Evolutionary conservation across 2,797 vertebrate species (phyloP), one percentile per base, ranked within the genome.

Genomic region (Pantherophis vulpinus): DNA sequence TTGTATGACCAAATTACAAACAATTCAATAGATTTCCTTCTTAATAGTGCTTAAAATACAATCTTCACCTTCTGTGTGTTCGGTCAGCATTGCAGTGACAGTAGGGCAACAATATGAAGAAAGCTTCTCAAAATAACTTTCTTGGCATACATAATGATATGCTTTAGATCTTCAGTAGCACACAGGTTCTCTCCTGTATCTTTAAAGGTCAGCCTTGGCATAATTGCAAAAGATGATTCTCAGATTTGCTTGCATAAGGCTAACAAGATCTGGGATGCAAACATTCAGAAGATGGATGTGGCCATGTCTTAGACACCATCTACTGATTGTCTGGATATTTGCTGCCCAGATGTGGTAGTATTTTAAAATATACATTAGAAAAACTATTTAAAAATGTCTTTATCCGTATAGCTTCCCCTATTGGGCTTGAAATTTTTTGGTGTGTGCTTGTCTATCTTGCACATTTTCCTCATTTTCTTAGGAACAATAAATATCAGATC

Each of bases 1-100:
- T 86, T 94, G n/a, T 93, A 10, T 93, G 91, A 91, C 25, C 20
- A 61, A 89, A 59, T 11, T 87, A 32, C 56, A 91, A 92, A 95
- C 70, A 70, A 94, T 74, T 93, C 55, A 92, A 89, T 63, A 89
- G 54, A n/a, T 60, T 93, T 11, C 37, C 0, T 29, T 23, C 66
- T 51, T 93, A 27, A 70, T 70, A 70, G 29, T 37, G 32, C 74
- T 47, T 83, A 83, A 83, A 42, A 11, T 25, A 47, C 32, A 23
- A 23, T 42, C 37, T 79, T 79, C 20, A 42, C 74, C 37, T 42
- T 79, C 37, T 42, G 20, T 83, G 37, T 11, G 74, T 47, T 23
- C 4, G 10, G 32, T 83, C 74, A 47, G 37, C 37, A 23, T 83
- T 18, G 18, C 37, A 83, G 20, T 83, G 20, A 11, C 37, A 42